These are phyloP conservation scores for Napeogenes sylphis DNA, from an alignment of 2,888 invertebrate genomes.

Conservation along the genomic window DNA sequence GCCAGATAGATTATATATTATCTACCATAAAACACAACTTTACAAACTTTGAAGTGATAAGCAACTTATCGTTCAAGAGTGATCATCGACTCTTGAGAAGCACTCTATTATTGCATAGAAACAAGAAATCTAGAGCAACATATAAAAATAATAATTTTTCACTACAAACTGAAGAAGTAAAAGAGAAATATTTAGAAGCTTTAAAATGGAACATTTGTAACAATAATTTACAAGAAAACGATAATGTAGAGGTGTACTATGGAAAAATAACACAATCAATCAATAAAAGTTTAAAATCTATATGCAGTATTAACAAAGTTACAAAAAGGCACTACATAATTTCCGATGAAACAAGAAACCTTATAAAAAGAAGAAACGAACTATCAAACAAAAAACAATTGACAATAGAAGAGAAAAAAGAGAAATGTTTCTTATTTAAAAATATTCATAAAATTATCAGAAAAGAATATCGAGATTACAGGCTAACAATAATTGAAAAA, in stretches of 20 bases:
- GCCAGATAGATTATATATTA: constrained; percentile 18
- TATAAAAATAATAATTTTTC: too few species aligned
- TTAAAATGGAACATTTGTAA: constrained; percentile 2
- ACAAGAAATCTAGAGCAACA: constrained; percentile 19
- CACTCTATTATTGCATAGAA: constrained; percentile 11
- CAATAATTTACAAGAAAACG: constrained; percentile 10
- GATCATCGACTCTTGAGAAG: constrained; percentile 11
- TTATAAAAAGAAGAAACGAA: neutral
- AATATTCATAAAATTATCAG: constrained; percentile 18
- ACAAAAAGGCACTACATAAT: constrained; percentile 9
- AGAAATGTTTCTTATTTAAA: constrained; percentile 15
- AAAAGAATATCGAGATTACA: constrained; percentile 8
- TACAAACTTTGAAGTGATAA: constrained; percentile 5
- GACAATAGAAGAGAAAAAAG: constrained; percentile 17
- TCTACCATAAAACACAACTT: constrained; percentile 13
- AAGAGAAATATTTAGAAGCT: constrained; percentile 14
- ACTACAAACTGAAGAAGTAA: constrained; percentile 6
- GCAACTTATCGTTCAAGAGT: constrained; percentile 17
- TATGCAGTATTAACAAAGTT: constrained; percentile 2
- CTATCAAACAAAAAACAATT: constrained; percentile 13
- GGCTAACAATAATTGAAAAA: neutral
- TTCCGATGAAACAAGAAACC: constrained; percentile 11
- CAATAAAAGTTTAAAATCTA: constrained; percentile 10
- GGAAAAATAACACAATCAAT: constrained; percentile 16
- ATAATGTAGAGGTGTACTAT: constrained; percentile 18